Base-by-base conservation (phyloP, 1,140 invertebrate species). In the Formica selysi region DNA sequence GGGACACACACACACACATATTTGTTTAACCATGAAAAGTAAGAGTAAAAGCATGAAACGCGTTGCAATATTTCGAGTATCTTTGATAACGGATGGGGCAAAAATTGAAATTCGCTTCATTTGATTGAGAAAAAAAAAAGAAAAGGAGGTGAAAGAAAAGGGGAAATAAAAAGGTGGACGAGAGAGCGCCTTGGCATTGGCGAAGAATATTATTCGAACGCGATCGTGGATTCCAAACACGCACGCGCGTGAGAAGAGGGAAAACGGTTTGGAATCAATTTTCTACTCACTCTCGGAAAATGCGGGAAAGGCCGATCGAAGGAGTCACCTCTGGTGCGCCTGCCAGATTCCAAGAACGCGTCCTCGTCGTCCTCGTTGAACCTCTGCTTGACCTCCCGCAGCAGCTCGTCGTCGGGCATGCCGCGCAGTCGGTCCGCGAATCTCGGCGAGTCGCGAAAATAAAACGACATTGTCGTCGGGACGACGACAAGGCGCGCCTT, bases 361-460 rank as follows among this genome's bases (percentile, higher is more conserved):
- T 94, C 54, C 6, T 8, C 91, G 62, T 83, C 89, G 29, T 95
- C 94, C 11, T 95, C 92, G 73, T 94, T 93, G 61, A 95, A 93
- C 41, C 95, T 91, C 81, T 95, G 92, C 80, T 94, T 94, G n/a
- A 95, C 88, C 54, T 95, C 92, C 74, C 95, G 89, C 38, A 95
- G 80, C 67, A 95, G 87, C 81, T 95, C 95, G 81, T 95, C 94
- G 3, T 94, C 92, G 32, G 93, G 93, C 85, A 94, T 95, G 3
- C 93, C 94, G 1, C 94, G 91, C 29, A 94, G 83, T 51, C 92
- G 93, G 26, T 95, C 95, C 86, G 93, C 91, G 71, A 95, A 94
- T 87, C 89, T 94, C 70, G 94, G 93, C 80, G 93, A 94, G 36
- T 95, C 94, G 68, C 94, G 94, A 85, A 95, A 95, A 64, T 94